Evolutionary conservation across 2,797 vertebrate species (phyloP), one percentile per base, ranked within the genome.

Genomic region (Enteromius mattozi): DNA sequence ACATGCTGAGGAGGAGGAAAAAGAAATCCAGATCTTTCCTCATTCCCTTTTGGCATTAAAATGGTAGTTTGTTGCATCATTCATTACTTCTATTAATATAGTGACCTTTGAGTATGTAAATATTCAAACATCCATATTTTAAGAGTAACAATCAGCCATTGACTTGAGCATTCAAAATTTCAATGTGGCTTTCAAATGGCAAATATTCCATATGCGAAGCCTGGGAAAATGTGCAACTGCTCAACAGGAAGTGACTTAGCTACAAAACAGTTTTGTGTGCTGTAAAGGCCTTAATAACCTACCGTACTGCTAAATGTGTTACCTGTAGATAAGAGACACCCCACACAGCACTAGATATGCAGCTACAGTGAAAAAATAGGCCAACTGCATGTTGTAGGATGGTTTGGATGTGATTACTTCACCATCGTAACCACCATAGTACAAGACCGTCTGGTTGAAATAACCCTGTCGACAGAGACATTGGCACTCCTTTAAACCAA

Each of bases 341-440:
- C 96, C 97, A 92, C 98, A 99, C 88, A 95, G 72, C 68, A 97
- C 87, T 94, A 99, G 92, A 87, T 97, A 97, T 0, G 92, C 63
- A 12, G 95, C 93, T 12, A 97, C 89, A 0, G 98, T 99, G 90
- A 99, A 97, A 93, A 99, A 95, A 88, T 99, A 99, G 35, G 97
- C 96, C 91, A 99, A 91, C 90, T 97, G 97, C 96, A 99, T 96
- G 91, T 98, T 87, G 86, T 99, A 99, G 0, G 92, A 83, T 0
- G 89, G 75, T 33, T 83, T 61, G 10, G 80, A 89, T 1, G 0
- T n/a, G 0, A 92, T 84, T 1, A 90, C 91, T 77, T 85, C 80
- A 40, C 97, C 97, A 86, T 95, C 96, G 89, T 99, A 99, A 91
- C 95, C 95, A 2, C 98, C 97, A 0, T 98, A 99, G 90, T 98